Percentiles rank a stretch among this genome's conserved stretches.
phyloP scores from a whole-genome alignment of 2,888 invertebrate genomes.

The Cyclophora punctaria region DNA sequence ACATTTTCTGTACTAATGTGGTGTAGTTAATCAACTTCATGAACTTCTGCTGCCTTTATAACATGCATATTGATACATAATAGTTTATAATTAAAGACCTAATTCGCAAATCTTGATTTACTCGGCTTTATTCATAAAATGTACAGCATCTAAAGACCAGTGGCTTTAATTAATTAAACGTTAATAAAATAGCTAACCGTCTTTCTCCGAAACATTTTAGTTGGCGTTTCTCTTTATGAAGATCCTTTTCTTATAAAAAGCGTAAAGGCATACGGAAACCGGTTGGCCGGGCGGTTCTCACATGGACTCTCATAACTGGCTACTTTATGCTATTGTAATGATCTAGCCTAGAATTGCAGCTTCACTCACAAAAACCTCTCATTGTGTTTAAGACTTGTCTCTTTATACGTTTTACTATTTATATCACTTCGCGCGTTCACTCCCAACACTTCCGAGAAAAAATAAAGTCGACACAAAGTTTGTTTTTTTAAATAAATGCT shows the following conservation, averaged over 20 bases:
- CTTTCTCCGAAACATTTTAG: slow-evolving; percentile 21
- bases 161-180: too few species aligned
- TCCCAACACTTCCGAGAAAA: slow-evolving; percentile 46
- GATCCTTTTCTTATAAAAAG: slow-evolving; percentile 55
- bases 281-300: slow-evolving; percentile 52
- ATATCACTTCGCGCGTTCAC: slow-evolving; percentile 39
- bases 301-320: slow-evolving; percentile 62
- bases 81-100: too few species aligned
- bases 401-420: slow-evolving; percentile 28
- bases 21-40: too few species aligned
- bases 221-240: slow-evolving; percentile 39
- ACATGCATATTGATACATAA: too few species aligned
- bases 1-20: too few species aligned
- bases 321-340: slow-evolving; percentile 71
- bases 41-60: too few species aligned
- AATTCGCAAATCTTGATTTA: too few species aligned
- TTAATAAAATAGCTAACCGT: not conserved
- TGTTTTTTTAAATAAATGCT: slow-evolving; percentile 21
- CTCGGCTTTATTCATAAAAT: not conserved
- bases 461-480: slow-evolving; percentile 21
- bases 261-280: slow-evolving; percentile 50
- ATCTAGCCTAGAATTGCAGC: slow-evolving; percentile 57
- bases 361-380: slow-evolving; percentile 54
- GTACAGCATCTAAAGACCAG: slow-evolving; percentile 6
- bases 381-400: slow-evolving; percentile 59